phyloP scores from a whole-genome alignment of 2,113 vertebrate genomes.

The Proterorhinus semilunaris region DNA sequence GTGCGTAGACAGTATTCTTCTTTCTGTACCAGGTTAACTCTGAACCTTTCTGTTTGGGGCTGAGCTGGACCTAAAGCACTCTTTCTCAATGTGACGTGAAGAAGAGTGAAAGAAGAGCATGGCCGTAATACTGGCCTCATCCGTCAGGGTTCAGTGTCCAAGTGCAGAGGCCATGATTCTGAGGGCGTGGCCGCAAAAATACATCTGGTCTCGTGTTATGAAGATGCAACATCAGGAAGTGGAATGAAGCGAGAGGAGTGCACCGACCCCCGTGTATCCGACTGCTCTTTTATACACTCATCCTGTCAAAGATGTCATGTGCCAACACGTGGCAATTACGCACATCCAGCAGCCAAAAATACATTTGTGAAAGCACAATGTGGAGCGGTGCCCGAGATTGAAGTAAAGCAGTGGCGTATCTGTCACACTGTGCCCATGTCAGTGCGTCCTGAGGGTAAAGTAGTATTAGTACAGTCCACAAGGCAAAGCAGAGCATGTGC shows the following conservation, averaged over 20 bases:
- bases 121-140: conserved; percentile 48
- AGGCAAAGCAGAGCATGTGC: conserved; percentile 32
- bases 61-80: too few relatives aligned
- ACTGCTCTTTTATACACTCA: conserved; percentile 33
- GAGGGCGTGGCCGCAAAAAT: conserved; percentile 6
- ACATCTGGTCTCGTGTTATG: conserved; percentile 17
- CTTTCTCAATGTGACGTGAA: conserved; percentile 58
- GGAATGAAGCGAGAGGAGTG: conserved; percentile 30
- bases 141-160: conserved; percentile 25
- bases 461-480: conserved; percentile 6
- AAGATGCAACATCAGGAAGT: conserved; percentile 12
- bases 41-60: too few relatives aligned
- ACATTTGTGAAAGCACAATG: conserved; percentile 57
- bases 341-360: conserved; percentile 65
- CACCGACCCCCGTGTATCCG: background rate
- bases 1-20: too few relatives aligned
- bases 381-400: conserved; percentile 7
- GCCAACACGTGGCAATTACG: conserved; percentile 41
- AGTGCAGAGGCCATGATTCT: background rate
- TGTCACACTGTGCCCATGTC: conserved; percentile 7
- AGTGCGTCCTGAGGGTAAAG: conserved; percentile 41
- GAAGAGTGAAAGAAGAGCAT: conserved; percentile 41
- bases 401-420: conserved; percentile 20
- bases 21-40: background rate
- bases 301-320: conserved; percentile 50